Conservation (phyloP, 2,888 invertebrate genomes). For the Orthosia cruda region DNA sequence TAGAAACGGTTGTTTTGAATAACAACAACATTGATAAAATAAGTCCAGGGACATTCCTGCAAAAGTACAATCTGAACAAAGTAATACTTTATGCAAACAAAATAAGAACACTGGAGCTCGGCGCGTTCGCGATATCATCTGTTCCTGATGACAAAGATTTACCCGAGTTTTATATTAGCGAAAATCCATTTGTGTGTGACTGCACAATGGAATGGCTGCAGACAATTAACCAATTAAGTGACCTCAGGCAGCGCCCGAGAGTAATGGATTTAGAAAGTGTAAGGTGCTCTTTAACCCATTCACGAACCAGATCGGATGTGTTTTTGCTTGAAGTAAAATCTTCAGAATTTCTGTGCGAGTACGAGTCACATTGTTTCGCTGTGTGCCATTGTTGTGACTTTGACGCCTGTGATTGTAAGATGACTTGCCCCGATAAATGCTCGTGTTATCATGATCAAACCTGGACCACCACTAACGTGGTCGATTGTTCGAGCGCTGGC, state of each 20-base stretch:
- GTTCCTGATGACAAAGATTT: slow-evolving; percentile 93
- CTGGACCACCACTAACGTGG: slow-evolving; percentile 95
- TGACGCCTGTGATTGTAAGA: slow-evolving; percentile 98
- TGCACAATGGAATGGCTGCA: slow-evolving; percentile 97
- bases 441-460: slow-evolving; percentile 97
- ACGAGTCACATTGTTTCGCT: slow-evolving; percentile 96
- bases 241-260: slow-evolving; percentile 94
- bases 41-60: slow-evolving; percentile 94
- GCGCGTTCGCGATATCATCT: slow-evolving; percentile 93
- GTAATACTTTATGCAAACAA: slow-evolving; percentile 95
- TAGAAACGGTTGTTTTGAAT: slow-evolving; percentile 94
- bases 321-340: slow-evolving; percentile 94
- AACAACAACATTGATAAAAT: slow-evolving; percentile 94
- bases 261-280: slow-evolving; percentile 96
- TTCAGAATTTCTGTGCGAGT: slow-evolving; percentile 96
- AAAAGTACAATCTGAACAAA: slow-evolving; percentile 94
- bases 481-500: slow-evolving; percentile 95
- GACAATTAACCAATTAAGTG: slow-evolving; percentile 95
- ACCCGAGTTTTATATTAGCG: slow-evolving; percentile 95
- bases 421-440: slow-evolving; percentile 97
- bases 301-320: slow-evolving; percentile 92
- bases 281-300: slow-evolving; percentile 95
- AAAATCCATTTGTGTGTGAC: slow-evolving; percentile 96
- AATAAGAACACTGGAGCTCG: slow-evolving; percentile 94
- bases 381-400: slow-evolving; percentile 97